Percentiles rank a stretch among this genome's conserved stretches.
Evolutionary conservation across 2,888 invertebrate species (phyloP).

Genomic region (Noctua fimbriata): DNA sequence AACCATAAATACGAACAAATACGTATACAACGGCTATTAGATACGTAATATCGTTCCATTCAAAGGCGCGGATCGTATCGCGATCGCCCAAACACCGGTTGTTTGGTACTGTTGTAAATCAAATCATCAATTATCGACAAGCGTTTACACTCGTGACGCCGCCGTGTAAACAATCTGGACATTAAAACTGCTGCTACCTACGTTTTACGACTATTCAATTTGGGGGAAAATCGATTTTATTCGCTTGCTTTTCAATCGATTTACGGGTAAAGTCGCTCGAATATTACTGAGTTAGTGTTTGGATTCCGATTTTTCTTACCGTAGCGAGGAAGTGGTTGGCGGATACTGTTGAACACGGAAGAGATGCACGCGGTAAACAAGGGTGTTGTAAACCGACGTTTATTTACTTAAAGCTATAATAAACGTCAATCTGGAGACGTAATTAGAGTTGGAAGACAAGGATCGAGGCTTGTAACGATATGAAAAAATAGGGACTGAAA

Average conservation of each 20-base stretch:
- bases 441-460: constrained; percentile 57
- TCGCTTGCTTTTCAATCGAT: constrained; percentile 88
- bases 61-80: constrained; percentile 81
- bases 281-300: constrained; percentile 70
- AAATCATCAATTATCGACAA: constrained; percentile 90
- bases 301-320: constrained; percentile 78
- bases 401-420: constrained; percentile 69
- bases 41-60: constrained; percentile 80
- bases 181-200: constrained; percentile 88
- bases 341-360: constrained; percentile 80
- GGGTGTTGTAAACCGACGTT: constrained; percentile 72
- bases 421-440: constrained; percentile 64
- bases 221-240: constrained; percentile 91
- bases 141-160: constrained; percentile 90
- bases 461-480: constrained; percentile 15
- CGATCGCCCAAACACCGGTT: constrained; percentile 88
- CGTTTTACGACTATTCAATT: constrained; percentile 88
- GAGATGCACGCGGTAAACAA: constrained; percentile 77
- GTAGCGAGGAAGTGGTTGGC: constrained; percentile 85
- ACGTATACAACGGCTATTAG: constrained; percentile 72
- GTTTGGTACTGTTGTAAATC: constrained; percentile 90
- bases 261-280: constrained; percentile 84
- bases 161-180: constrained; percentile 89
- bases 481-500: constrained; percentile 32
- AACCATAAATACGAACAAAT: constrained; percentile 53